Percentiles rank a stretch among this genome's conserved stretches.
phyloP scores from a whole-genome alignment of 92 coral and sea anemone species.

The Pocillopora grandis region DNA sequence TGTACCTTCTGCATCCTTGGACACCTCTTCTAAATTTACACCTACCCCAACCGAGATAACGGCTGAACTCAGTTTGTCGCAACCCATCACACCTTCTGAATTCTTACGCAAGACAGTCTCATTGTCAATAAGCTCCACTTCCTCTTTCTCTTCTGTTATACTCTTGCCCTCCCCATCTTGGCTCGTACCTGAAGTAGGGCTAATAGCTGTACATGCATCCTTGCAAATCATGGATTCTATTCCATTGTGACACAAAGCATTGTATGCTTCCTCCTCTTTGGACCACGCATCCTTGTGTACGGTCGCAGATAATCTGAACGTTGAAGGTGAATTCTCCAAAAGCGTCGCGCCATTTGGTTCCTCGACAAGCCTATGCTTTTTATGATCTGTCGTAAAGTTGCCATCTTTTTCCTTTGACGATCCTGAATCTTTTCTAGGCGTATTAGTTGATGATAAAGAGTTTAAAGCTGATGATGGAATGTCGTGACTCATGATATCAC shows the following conservation, averaged over 20 bases:
- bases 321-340: background rate
- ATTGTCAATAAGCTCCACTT: background rate
- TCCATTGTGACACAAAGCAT: background rate
- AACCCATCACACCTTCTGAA: background rate
- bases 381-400: background rate
- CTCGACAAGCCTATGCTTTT: slow-evolving; percentile 26
- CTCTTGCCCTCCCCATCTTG: background rate
- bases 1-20: background rate
- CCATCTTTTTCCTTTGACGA: background rate
- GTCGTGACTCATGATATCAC: no score
- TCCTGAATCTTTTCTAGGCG: background rate
- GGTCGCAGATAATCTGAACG: background rate
- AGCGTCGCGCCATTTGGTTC: slow-evolving; percentile 24
- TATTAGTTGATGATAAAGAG: no score
- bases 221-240: no score
- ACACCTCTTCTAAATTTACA: background rate
- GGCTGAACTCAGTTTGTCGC: background rate
- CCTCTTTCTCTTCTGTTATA: background rate
- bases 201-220: background rate
- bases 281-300: no score
- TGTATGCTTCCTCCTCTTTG: background rate
- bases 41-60: background rate
- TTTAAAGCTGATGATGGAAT: background rate
- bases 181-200: background rate
- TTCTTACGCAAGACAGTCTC: background rate